Conservation (phyloP, 2,888 invertebrate genomes). For the Idaea straminata region DNA sequence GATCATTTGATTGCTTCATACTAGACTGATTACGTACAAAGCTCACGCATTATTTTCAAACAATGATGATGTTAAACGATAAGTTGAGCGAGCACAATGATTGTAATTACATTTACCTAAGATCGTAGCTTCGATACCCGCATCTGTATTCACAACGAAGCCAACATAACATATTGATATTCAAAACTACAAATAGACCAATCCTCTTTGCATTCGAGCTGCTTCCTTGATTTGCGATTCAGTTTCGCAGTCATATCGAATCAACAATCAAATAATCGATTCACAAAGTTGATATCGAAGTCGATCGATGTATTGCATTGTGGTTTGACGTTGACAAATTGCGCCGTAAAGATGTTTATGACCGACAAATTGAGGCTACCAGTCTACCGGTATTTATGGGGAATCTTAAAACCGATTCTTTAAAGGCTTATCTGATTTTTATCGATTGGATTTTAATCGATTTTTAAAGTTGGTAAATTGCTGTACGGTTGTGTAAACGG, state of each 20-base stretch:
- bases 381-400: conserved; percentile 61
- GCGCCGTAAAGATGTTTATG: conserved; percentile 60
- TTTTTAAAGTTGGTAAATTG: conserved; percentile 28
- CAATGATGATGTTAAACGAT: not conserved
- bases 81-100: not conserved
- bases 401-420: conserved; percentile 43
- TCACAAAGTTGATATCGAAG: conserved; percentile 56
- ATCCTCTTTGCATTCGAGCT: conserved; percentile 56
- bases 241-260: conserved; percentile 31
- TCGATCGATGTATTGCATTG: conserved; percentile 60
- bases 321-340: conserved; percentile 72
- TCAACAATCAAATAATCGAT: conserved; percentile 59
- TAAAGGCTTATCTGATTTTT: conserved; percentile 43
- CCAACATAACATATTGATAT: conserved; percentile 49
- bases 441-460: conserved; percentile 41
- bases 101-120: not conserved
- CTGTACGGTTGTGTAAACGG: conserved; percentile 5
- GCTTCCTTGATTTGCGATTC: conserved; percentile 54
- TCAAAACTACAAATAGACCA: conserved; percentile 58
- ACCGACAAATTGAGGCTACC: conserved; percentile 70
- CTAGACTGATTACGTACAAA: not conserved
- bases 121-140: conserved; percentile 22
- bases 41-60: not conserved
- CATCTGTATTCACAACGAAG: conserved; percentile 48
- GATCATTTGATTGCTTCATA: not conserved